Conservation (phyloP, 2,113 vertebrate genomes). For the Galbula dea region DNA sequence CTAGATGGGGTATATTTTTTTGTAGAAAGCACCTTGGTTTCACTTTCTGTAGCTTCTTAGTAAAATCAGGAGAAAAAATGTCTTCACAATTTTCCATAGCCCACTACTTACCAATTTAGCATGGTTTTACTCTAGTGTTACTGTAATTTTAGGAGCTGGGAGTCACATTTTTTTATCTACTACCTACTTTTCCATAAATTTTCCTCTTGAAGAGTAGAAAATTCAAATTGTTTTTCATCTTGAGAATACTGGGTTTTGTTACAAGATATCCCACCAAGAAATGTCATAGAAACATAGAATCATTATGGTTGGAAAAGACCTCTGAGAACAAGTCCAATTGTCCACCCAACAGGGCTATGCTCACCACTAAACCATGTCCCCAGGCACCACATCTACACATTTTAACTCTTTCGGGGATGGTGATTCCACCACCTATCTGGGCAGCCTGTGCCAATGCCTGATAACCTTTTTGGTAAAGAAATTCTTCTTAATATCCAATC, state of each 20-base stretch:
- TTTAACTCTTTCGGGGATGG: too few species aligned
- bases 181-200: not conserved
- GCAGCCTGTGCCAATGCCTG: too few species aligned
- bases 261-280: not conserved
- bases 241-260: not conserved
- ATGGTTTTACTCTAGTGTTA: not conserved
- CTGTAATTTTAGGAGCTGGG: not conserved
- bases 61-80: not conserved
- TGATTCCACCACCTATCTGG: too few species aligned
- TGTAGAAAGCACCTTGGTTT: not conserved
- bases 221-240: not conserved
- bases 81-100: rapidly evolving
- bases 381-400: too few species aligned
- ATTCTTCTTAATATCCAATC: too few species aligned
- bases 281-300: too few species aligned
- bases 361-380: too few species aligned
- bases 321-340: too few species aligned
- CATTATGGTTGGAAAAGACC: too few species aligned
- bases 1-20: too few species aligned
- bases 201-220: not conserved
- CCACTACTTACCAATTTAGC: not conserved
- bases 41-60: not conserved
- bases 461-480: too few species aligned
- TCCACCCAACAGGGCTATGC: too few species aligned
- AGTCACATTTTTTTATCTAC: not conserved